Base-by-base conservation (phyloP, 2,113 vertebrate genomes). In the Platysteira castanea region DNA sequence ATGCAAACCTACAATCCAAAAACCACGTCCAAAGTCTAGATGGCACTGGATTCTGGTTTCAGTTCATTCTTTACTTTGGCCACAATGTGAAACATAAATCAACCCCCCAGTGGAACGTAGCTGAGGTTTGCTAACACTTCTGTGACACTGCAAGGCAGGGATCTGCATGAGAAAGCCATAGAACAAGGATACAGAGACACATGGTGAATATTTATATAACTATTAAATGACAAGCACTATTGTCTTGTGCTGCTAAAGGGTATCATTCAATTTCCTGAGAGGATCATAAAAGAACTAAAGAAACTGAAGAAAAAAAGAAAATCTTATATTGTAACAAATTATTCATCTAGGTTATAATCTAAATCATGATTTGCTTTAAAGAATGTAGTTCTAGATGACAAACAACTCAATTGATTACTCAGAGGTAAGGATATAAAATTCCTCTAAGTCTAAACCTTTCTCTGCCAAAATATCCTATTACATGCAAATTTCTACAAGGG, bases 51-150 rank as follows among this genome's bases (percentile, higher is more conserved):
- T 83, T 87, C 74, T 95, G 59, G 49, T 93, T 95, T 89, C 77
- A 65, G 53, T 69, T 93, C 73, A 63, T 59, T 95, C 93, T 93
- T 95, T 91, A 54, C 42, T 94, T 94, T 93, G 87, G 78, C 73
- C 75, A 69, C 8, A 35, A 90, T 30, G 59, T 50, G 77, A 81
- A 92, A 46, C n/a, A 87, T 70, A 84, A 87, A 91, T 92, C 81
- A 87, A 26, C 9, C 57, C 59, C 37, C 52, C 69, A 92, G 54
- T 59, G 67, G 42, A 77, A 93, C 2, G 10, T 11, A 30, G 57
- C 22, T 87, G 47, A 81, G 70, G n/a, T 75, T 90, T 90, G 75
- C 47, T 79, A 78, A 64, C 49, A 56, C 54, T 86, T 44, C 59
- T 81, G 79, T 84, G 90, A n/a, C 37, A 49, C 28, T 60, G 26